Evolutionary conservation across 2,797 vertebrate species (phyloP), one percentile per base, ranked within the genome.

Genomic region (Aplochiton taeniatus): DNA sequence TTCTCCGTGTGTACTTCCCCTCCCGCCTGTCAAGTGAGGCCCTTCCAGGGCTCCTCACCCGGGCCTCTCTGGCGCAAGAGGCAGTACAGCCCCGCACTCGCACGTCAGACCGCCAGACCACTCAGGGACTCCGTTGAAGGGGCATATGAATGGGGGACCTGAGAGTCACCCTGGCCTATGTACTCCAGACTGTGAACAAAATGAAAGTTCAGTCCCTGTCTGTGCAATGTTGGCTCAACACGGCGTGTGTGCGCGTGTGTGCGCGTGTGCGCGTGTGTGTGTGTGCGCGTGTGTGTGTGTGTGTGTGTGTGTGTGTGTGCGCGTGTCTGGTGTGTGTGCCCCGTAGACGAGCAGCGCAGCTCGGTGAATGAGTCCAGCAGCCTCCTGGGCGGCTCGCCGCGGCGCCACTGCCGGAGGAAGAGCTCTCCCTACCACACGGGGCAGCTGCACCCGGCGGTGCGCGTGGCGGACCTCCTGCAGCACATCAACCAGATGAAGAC

Each of bases 401-500:
- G 93, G 31, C 91, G 93, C 5, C 93, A 90, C 18, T 94, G 95
- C 0, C 93, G 95, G 19, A 92, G 93, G 76, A 96, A 96, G 83
- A 94, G 94, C 68, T 98, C 96, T 18, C 96, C 95, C 0, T 99
- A 98, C 70, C 96, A 97, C 90, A 98, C 95, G 0, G 96, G 95
- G 45, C 96, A 98, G 90, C 93, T 99, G 50, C 96, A 96, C 75
- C 97, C 96, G 0, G 96, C 96, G 0, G 96, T 98, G 18, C 89
- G 95, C 0, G 96, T 99, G 74, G 95, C 96, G 0, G 96, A 99
- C 81, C 94, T 98, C 13, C 94, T 98, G 12, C 96, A 99, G 82
- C 96, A 99, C 76, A 99, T 99, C 91, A 97, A 96, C 88, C 97
- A 98, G 90, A 98, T 99, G 97, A 98, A 98, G 87, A 97, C 95